Base-by-base conservation (phyloP, 2,888 invertebrate genomes). In the Gerris lacustris region DNA sequence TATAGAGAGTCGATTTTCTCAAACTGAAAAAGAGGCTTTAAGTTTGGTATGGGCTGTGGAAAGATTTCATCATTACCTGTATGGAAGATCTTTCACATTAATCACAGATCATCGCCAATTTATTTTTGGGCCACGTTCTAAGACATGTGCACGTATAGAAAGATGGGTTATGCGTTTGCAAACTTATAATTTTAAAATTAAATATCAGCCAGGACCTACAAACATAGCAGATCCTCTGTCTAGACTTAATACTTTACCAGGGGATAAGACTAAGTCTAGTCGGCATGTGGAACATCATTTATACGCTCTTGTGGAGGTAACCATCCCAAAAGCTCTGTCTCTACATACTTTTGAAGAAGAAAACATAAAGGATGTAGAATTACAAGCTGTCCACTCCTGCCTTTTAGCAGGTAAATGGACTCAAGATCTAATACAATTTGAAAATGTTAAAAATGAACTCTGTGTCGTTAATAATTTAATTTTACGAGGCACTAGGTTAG, bases 21-120 rank as follows among this genome's bases (percentile, higher is more conserved):
- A 79, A 73, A 77, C 78, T 0, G 79, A 79, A 73, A 77, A 77
- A 69, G 78, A 79, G 74, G 80, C 79, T 43, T 75, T 81, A 15
- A 78, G 78, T 11, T 73, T 81, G 6, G 76, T 81, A 11, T 82
- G 77, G 76, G 80, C 78, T 5, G 78, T 80, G 9, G 78, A 79
- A 71, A 76, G 78, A 71, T 82, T 81, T 74, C 77, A 80, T 71
- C 75, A 77, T 55, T 82, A 80, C 73, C 67, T 82, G 5, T 78
- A 76, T 73, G 82, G 82, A 11, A 72, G 78, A 11, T 74, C 77
- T 6, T 83, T 83, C 74, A 78, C 77, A 15, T 73, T 79, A 63
- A 73, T 77, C 0, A 78, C 76, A 5, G 78, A 78, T 70, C 78
- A 78, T 67, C 77, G 78, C 72, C 77, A 78, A 69, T 75, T 74